These are phyloP conservation scores for Oreortyx pictus DNA, from an alignment of 2,797 vertebrate species.

Conservation along the genomic window DNA sequence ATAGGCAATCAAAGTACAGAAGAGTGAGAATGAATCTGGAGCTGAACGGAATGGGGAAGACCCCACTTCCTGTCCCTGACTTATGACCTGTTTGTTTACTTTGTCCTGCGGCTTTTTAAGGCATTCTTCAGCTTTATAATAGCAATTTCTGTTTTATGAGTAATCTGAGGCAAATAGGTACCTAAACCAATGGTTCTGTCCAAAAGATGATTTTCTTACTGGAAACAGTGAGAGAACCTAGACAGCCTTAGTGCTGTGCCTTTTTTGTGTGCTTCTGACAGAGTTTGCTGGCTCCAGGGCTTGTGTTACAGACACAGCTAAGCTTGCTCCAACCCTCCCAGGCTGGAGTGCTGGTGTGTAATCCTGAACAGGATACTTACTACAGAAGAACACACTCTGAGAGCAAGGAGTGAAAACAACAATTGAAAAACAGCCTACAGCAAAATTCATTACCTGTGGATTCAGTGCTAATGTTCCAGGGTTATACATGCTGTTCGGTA, in stretches of 20 bases:
- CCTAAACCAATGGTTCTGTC: background rate
- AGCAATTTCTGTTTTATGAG: background rate
- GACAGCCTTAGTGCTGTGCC: background rate
- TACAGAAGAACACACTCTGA: constrained; percentile 37
- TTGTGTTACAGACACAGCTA: constrained; percentile 40
- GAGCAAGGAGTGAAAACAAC: constrained; percentile 64
- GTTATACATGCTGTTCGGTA: constrained; percentile 54
- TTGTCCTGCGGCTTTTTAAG: background rate
- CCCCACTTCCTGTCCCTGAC: background rate
- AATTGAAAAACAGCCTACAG: constrained; percentile 66
- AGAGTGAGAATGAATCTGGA: background rate
- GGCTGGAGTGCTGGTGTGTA: background rate
- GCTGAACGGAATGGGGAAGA: background rate
- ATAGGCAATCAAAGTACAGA: background rate
- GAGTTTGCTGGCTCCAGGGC: constrained; percentile 18
- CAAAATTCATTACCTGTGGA: constrained; percentile 77
- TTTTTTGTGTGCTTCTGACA: constrained; percentile 18
- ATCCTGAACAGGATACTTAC: constrained; percentile 52
- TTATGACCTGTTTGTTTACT: background rate
- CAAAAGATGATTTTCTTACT: constrained; percentile 30
- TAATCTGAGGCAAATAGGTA: constrained; percentile 13
- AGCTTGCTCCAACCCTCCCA: background rate
- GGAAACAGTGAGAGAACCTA: constrained; percentile 10
- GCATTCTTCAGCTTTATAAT: background rate
- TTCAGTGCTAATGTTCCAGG: constrained; percentile 62